A percentile compares a stretch with the other conserved stretches of the same genome.
phyloP scores from a whole-genome alignment of 1,140 invertebrate genomes.

The Heliothis virescens region DNA sequence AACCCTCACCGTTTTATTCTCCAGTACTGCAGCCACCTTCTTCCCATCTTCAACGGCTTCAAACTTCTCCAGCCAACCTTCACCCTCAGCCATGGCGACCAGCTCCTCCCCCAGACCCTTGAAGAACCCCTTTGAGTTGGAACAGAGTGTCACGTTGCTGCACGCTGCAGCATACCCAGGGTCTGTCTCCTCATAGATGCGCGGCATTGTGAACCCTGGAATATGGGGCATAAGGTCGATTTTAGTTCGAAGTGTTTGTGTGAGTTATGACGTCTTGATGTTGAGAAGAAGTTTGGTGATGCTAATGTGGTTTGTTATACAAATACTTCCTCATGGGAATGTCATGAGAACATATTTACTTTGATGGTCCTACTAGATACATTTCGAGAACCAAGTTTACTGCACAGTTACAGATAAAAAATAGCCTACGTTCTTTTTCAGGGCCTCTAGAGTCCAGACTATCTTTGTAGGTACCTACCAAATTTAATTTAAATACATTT shows the following conservation, averaged over 20 bases:
- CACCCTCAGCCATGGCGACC: conserved; percentile 74
- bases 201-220: conserved; percentile 63
- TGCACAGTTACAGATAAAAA: no score
- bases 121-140: conserved; percentile 88
- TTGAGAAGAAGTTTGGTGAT: no score
- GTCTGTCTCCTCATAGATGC: conserved; percentile 71
- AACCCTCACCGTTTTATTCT: conserved; percentile 80
- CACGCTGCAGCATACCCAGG: conserved; percentile 79
- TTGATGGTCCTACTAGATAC: no score
- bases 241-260: background rate
- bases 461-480: no score
- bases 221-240: background rate
- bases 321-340: no score
- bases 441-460: no score
- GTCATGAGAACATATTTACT: no score
- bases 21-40: conserved; percentile 82
- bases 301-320: no score
- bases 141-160: conserved; percentile 87
- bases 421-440: no score
- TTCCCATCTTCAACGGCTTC: conserved; percentile 83
- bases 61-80: conserved; percentile 86
- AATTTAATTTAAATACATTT: no score
- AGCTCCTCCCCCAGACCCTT: conserved; percentile 85
- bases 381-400: no score
- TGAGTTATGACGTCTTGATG: background rate